These are phyloP conservation scores for Anhinga rufa DNA, from an alignment of 2,113 vertebrate genomes.

Conservation along the genomic window DNA sequence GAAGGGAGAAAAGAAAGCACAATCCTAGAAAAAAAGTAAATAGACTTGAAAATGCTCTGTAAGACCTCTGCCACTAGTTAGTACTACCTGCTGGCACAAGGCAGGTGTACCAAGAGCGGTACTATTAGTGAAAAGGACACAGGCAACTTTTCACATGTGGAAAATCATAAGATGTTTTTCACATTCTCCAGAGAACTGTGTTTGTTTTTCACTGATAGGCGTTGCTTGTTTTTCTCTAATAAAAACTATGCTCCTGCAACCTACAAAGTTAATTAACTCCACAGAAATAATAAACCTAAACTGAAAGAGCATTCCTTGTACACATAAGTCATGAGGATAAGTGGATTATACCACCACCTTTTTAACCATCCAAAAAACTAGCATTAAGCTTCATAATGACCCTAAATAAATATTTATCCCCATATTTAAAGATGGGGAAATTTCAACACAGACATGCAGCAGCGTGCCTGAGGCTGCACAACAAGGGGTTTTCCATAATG, in stretches of 20 bases:
- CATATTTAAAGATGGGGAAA: neutral
- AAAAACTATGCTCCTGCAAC: neutral
- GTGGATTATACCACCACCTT: neutral
- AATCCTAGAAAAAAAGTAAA: neutral
- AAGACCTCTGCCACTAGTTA: neutral
- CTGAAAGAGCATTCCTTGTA: neutral
- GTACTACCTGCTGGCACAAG: neutral
- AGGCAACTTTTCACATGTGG: neutral
- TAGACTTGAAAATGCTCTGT: neutral
- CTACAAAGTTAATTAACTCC: slow-evolving; percentile 23
- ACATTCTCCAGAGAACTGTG: neutral
- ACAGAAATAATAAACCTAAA: slow-evolving; percentile 1
- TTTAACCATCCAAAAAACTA: neutral
- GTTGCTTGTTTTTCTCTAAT: neutral
- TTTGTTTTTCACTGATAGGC: neutral
- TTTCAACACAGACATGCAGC: neutral
- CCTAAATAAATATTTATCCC: slow-evolving; percentile 23
- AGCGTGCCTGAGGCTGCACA: neutral
- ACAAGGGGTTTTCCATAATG: neutral
- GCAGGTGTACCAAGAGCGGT: neutral
- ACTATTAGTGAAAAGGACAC: neutral
- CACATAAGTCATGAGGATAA: neutral
- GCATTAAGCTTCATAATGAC: neutral
- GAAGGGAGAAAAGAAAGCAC: neutral
- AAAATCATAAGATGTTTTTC: neutral